A percentile compares a stretch with the other conserved stretches of the same genome.
These are phyloP conservation scores for Hylaea fasciaria DNA, from an alignment of 2,888 invertebrate species.

Conservation along the genomic window DNA sequence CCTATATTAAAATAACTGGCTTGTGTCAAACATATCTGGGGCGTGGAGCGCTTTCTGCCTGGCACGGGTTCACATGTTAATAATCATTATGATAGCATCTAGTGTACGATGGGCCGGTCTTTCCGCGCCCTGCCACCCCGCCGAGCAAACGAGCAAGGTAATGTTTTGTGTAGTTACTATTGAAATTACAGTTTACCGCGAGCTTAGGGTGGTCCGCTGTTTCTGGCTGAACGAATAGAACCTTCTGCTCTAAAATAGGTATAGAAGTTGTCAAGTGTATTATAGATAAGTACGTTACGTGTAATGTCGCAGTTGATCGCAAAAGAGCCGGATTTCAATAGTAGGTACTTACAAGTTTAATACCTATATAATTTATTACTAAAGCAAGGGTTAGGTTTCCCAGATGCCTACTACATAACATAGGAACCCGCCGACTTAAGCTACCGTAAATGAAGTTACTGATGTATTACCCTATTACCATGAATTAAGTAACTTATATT, in stretches of 20 bases:
- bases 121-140: slow-evolving; percentile 54
- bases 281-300: too few relatives aligned
- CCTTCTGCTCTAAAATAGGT: background rate
- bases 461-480: too few relatives aligned
- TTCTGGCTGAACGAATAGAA: background rate
- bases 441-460: too few relatives aligned
- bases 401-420: too few relatives aligned
- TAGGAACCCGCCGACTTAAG: too few relatives aligned
- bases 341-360: too few relatives aligned
- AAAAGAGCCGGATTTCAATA: too few relatives aligned
- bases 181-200: slow-evolving; percentile 44
- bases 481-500: too few relatives aligned
- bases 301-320: too few relatives aligned
- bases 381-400: too few relatives aligned
- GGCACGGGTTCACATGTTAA: slow-evolving; percentile 83
- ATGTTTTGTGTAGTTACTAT: slow-evolving; percentile 48
- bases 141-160: slow-evolving; percentile 42
- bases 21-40: slow-evolving; percentile 84
- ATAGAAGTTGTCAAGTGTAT: too few relatives aligned
- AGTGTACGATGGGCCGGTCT: slow-evolving; percentile 79
- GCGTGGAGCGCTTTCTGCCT: slow-evolving; percentile 72
- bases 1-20: slow-evolving; percentile 84
- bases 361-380: too few relatives aligned
- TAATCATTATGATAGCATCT: slow-evolving; percentile 85
- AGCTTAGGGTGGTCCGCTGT: slow-evolving; percentile 25